These are phyloP conservation scores for Anthophora plumipes DNA, from an alignment of 2,888 invertebrate species.

Conservation along the genomic window DNA sequence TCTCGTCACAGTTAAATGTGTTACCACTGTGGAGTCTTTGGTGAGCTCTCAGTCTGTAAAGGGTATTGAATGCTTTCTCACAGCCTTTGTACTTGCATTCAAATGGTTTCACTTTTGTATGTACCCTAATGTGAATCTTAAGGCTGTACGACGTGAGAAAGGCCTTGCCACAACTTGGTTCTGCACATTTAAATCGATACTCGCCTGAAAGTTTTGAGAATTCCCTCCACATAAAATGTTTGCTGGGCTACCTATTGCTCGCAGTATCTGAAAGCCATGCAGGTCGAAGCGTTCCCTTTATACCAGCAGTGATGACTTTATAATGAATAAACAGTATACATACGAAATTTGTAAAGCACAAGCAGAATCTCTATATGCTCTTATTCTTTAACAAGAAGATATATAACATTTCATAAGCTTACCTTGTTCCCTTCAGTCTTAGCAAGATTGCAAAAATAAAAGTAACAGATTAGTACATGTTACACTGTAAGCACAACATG, in stretches of 20 bases:
- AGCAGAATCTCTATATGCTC: constrained; percentile 4
- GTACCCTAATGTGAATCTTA: constrained; percentile 97
- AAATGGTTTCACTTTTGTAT: constrained; percentile 96
- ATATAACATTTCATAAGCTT: constrained; percentile 56
- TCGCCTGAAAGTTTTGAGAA: constrained; percentile 89
- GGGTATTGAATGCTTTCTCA: constrained; percentile 96
- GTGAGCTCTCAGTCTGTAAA: constrained; percentile 96
- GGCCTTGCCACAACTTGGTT: constrained; percentile 95
- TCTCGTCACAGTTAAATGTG: constrained; percentile 95
- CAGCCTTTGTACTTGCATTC: constrained; percentile 93
- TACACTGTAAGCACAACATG: constrained; percentile 38
- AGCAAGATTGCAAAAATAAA: constrained; percentile 63
- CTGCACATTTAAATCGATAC: constrained; percentile 96
- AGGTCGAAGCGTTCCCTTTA: constrained; percentile 78
- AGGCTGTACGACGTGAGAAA: constrained; percentile 97
- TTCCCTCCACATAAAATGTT: constrained; percentile 73
- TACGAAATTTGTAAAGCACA: constrained; percentile 33
- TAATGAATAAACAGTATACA: constrained; percentile 46
- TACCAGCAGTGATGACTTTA: constrained; percentile 68
- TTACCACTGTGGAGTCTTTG: constrained; percentile 96
- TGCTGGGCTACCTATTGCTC: constrained; percentile 69
- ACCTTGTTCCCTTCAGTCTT: constrained; percentile 70
- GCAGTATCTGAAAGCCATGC: constrained; percentile 80
- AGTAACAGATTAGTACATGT: constrained; percentile 49
- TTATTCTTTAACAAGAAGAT: constrained; percentile 3